Conservation (phyloP, 1,140 invertebrate genomes). For the Magallana gigas region DNA sequence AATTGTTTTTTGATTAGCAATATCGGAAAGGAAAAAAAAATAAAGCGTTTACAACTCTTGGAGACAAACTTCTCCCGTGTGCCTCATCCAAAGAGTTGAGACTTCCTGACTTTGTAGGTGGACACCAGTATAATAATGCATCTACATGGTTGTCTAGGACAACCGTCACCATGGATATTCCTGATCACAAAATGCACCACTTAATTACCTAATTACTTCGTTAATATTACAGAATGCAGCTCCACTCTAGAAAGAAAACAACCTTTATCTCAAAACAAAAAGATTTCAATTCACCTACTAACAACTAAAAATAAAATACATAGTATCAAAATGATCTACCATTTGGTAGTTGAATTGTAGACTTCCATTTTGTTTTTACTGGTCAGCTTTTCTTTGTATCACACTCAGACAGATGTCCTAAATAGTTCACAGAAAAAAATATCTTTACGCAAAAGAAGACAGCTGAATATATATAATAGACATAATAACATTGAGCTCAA, state of each 20-base stretch:
- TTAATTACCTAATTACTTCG: not conserved
- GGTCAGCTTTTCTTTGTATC: not conserved
- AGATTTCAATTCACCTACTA: not conserved
- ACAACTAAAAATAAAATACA: conserved; percentile 25
- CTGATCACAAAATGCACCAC: conserved; percentile 35
- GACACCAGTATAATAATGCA: not conserved
- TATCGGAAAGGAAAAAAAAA: not conserved
- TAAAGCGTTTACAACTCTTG: not conserved
- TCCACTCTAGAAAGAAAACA: not conserved
- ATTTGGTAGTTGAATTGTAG: conserved; percentile 6
- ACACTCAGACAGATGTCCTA: conserved; percentile 9
- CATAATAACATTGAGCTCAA: not conserved
- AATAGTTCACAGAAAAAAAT: conserved; percentile 8
- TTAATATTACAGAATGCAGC: not conserved
- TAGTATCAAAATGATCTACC: conserved; percentile 19
- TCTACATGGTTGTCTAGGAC: not conserved
- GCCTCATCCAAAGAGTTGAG: not conserved
- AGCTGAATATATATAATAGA: conserved; percentile 13
- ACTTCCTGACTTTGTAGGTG: not conserved
- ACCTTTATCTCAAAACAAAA: not conserved
- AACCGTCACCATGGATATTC: conserved; percentile 27
- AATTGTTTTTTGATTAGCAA: not conserved
- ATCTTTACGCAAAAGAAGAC: not conserved
- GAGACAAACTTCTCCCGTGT: not conserved
- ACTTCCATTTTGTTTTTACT: not conserved